Percentiles rank a stretch among this genome's conserved stretches.
Conservation (phyloP, 64 coral and sea anemone species). For the Dendronephthya gigantea region DNA sequence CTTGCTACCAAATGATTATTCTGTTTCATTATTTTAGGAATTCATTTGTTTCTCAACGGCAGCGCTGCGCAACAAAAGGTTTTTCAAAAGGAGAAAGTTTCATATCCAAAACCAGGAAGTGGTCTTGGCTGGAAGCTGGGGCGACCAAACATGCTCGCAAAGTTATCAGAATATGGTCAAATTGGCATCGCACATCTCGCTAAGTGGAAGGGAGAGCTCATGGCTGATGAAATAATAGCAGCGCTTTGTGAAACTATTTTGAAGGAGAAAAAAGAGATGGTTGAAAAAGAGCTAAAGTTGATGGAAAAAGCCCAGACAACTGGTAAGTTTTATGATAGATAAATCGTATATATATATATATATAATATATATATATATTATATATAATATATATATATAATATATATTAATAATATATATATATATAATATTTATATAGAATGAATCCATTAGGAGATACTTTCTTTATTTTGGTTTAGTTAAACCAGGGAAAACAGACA, state of each 20-base stretch:
- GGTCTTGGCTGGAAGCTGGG: background rate
- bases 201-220: background rate
- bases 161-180: background rate
- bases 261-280: background rate
- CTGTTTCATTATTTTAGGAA: background rate
- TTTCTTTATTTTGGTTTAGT: background rate
- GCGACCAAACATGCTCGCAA: background rate
- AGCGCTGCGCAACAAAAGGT: background rate
- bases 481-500: background rate
- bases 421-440: too few species aligned
- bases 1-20: background rate
- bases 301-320: background rate
- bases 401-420: too few species aligned
- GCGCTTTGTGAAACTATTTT: background rate
- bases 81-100: background rate
- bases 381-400: too few species aligned
- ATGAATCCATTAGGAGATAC: background rate
- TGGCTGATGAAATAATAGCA: background rate
- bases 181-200: conserved; percentile 3
- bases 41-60: background rate
- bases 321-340: background rate
- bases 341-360: too few species aligned
- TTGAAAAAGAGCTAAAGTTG: background rate
- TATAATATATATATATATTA: too few species aligned
- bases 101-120: background rate